A percentile compares a stretch with the other conserved stretches of the same genome.
phyloP scores from a whole-genome alignment of 2,113 vertebrate genomes.

The Malaclemys terrapin region DNA sequence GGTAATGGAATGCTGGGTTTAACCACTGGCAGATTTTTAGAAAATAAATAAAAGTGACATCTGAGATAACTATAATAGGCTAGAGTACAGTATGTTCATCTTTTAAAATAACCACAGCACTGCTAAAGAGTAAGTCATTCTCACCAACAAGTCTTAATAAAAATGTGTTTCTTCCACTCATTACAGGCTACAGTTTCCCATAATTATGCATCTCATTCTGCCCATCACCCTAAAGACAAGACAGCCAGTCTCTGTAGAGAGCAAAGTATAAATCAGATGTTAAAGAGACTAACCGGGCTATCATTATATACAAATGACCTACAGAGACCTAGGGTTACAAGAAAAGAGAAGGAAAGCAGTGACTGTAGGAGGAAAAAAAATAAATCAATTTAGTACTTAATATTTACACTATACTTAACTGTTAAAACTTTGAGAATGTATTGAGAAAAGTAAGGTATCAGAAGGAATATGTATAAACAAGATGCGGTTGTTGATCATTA shows the following conservation, averaged over 20 bases:
- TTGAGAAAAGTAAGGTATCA: no score
- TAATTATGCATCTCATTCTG: background rate
- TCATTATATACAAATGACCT: accelerated
- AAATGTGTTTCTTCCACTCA: background rate
- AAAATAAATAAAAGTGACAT: conserved; percentile 32
- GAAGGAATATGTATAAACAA: no score
- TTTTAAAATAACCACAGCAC: background rate
- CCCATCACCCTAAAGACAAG: conserved; percentile 1
- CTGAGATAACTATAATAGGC: background rate
- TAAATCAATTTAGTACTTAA: background rate
- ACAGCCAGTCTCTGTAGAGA: accelerated
- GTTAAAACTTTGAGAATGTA: background rate
- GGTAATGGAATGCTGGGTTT: conserved; percentile 24
- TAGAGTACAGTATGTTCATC: background rate
- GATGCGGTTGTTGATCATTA: no score
- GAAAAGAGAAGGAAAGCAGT: background rate
- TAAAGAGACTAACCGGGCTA: background rate
- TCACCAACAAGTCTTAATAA: background rate
- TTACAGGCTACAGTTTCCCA: background rate
- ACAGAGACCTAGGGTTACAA: accelerated
- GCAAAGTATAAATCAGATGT: background rate
- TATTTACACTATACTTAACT: background rate
- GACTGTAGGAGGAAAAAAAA: background rate
- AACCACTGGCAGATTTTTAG: background rate
- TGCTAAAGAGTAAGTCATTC: background rate